Evolutionary conservation across 2,113 vertebrate species (phyloP).

Genomic region (Corapipo altera): DNA sequence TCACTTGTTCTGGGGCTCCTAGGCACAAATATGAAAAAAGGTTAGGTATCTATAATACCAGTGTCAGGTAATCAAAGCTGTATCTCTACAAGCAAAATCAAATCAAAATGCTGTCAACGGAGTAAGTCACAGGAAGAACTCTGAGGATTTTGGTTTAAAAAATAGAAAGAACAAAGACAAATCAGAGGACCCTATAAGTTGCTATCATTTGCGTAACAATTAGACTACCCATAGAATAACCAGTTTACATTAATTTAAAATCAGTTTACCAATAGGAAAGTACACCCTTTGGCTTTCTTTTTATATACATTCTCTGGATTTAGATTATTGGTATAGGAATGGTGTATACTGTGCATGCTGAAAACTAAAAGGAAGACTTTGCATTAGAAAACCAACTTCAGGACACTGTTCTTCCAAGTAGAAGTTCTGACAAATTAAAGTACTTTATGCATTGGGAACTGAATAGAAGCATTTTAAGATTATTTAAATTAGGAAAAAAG

Average conservation of each 20-base stretch:
- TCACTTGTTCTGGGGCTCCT: background rate
- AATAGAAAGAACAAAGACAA: background rate
- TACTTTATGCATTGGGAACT: background rate
- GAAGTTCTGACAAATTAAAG: constrained; percentile 23
- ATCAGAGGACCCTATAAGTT: background rate
- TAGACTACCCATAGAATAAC: background rate
- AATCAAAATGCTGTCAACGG: background rate
- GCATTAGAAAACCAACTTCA: background rate
- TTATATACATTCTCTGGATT: background rate
- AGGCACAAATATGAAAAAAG: background rate
- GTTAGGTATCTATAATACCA: background rate
- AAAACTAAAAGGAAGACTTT: background rate
- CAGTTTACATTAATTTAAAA: background rate
- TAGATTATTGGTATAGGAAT: background rate
- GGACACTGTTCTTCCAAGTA: background rate
- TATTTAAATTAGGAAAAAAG: background rate
- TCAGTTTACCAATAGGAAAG: background rate
- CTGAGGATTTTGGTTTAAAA: background rate
- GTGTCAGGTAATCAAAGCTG: background rate
- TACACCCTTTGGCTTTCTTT: background rate
- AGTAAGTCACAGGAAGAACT: background rate
- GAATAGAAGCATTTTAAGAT: background rate
- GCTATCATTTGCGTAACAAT: background rate
- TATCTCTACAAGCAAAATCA: background rate
- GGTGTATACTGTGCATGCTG: background rate